phyloP scores from a whole-genome alignment of 2,113 vertebrate genomes.

The human (Homo sapiens) region DNA sequence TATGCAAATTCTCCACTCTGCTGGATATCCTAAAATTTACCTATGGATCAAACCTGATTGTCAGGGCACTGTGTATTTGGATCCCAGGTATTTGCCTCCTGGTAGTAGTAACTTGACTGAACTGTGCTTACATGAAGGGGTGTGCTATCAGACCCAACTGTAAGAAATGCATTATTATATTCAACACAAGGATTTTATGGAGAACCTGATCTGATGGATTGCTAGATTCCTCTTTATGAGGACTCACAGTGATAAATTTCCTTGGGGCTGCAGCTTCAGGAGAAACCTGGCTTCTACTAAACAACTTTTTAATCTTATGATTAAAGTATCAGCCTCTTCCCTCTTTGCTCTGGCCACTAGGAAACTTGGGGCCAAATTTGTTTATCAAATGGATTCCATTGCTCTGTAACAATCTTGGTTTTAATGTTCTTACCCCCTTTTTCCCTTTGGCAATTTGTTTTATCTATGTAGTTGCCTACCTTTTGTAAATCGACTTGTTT shows the following conservation, averaged over 20 bases:
- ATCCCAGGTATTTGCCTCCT: background rate
- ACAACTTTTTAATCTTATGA: background rate
- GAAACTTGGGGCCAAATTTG: background rate
- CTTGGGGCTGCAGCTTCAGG: background rate
- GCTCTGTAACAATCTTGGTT: background rate
- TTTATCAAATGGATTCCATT: background rate
- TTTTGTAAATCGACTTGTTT: background rate
- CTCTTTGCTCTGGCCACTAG: background rate
- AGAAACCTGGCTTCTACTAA: background rate
- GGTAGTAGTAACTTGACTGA: background rate
- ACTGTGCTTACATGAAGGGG: background rate
- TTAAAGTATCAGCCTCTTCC: background rate
- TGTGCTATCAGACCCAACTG: background rate
- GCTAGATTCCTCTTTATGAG: background rate
- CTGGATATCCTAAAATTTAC: constrained; percentile 20
- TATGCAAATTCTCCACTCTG: background rate
- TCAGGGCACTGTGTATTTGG: background rate
- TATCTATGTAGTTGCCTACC: background rate
- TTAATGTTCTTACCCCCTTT: background rate
- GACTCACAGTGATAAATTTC: background rate
- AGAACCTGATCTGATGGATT: background rate
- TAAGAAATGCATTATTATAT: background rate
- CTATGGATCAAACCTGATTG: constrained; percentile 32
- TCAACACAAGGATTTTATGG: background rate
- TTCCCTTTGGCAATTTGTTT: background rate